Evolutionary conservation across 2,888 invertebrate genomes (phyloP).

Genomic region (Stenodera caucasica): DNA sequence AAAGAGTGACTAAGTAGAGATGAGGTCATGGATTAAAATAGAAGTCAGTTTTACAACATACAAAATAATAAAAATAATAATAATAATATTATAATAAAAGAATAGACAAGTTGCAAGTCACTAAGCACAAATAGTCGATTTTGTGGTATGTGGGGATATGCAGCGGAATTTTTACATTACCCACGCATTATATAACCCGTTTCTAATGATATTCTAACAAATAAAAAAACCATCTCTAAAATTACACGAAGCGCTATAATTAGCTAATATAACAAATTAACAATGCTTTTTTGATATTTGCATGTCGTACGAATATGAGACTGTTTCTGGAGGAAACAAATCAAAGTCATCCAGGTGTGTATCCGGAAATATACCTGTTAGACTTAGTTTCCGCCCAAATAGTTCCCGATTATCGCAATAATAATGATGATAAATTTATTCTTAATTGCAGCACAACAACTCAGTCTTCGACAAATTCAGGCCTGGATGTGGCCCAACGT

Average conservation of each 20-base stretch:
- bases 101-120: background rate
- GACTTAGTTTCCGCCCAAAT: background rate
- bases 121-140: background rate
- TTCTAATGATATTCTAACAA: background rate
- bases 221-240: background rate
- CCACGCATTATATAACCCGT: slow-evolving; percentile 2
- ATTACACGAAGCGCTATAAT: background rate
- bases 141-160: slow-evolving; percentile 15
- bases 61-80: slow-evolving; percentile 15
- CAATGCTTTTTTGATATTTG: slow-evolving; percentile 58
- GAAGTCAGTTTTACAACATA: slow-evolving; percentile 51
- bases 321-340: slow-evolving; percentile 65
- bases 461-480: slow-evolving; percentile 58
- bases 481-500: slow-evolving; percentile 42
- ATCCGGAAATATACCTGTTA: slow-evolving; percentile 23
- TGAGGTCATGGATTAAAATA: slow-evolving; percentile 66
- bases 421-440: background rate
- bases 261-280: slow-evolving; percentile 40
- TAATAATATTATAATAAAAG: background rate
- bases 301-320: slow-evolving; percentile 74
- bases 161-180: slow-evolving; percentile 3
- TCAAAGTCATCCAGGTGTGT: slow-evolving; percentile 60
- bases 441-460: slow-evolving; percentile 62
- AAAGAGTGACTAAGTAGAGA: slow-evolving; percentile 64
- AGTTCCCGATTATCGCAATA: background rate